Evolutionary conservation across 2,888 invertebrate species (phyloP), one percentile per base, ranked within the genome.

Genomic region (Volucella inanis): DNA sequence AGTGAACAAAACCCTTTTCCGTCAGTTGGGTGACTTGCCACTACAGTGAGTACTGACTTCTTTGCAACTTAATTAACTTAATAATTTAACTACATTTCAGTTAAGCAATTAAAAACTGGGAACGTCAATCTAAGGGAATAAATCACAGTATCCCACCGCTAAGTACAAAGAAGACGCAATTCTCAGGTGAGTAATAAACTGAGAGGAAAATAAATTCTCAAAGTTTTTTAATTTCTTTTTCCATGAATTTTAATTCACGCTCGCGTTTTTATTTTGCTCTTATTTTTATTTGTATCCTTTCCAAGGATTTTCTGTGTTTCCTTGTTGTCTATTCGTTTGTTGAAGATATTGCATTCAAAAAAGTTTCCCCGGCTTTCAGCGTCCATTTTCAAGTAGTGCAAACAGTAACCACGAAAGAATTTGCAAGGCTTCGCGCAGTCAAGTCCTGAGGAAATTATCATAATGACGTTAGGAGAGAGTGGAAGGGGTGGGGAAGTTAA

Each of bases 191-290:
- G 81, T 85, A 85, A 85, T 85, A 81, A 85, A 85, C 57, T 57
- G 52, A 71, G 31, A 31, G 64, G 76, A 68, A 81, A 85, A 81
- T 81, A 76, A 76, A 85, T 72, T 80, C 76, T 59, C 38, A 85
- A 85, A 85, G 81, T 85, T 85, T 85, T 85, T 85, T 81, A 85
- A 85, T 85, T 85, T 85, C 81, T 85, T 85, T 81, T 85, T 52
- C 68, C 76, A 85, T 85, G 85, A 85, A 85, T 85, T 85, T 81
- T 81, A 85, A 85, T 81, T 85, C 76, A 55, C 75, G 14, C 49
- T 39, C 3, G 39, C 39, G 61, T 75, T 65, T 67, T 38, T 52
- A 15, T 71, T 52, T 75, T 31, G 9, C 52, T 49, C 12, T 43
- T 31, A 9, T 10, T 54, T 61, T 50, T 41, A n/a, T 57, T 50